Conservation (phyloP, 2,888 invertebrate species). For the Acheta domesticus region DNA sequence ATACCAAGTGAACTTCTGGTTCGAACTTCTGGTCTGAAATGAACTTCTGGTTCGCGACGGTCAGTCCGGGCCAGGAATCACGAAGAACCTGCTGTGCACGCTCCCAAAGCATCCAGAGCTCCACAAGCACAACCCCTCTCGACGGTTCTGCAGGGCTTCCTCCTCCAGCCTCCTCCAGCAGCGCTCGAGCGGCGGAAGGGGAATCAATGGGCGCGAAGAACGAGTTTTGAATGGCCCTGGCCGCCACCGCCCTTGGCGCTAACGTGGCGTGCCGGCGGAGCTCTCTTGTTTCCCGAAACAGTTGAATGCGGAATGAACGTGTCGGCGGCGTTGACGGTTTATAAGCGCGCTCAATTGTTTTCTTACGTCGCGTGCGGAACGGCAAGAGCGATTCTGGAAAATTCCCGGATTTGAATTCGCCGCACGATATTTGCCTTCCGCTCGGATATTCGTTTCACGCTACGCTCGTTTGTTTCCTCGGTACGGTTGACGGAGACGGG, state of each 20-base stretch:
- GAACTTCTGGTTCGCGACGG: too few species aligned
- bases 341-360: not conserved
- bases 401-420: not conserved
- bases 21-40: too few species aligned
- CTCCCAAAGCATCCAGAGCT: too few species aligned
- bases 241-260: not conserved
- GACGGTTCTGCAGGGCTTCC: too few species aligned
- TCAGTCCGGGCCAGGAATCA: too few species aligned
- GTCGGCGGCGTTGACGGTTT: conserved; percentile 7
- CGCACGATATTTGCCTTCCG: conserved; percentile 6
- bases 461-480: not conserved
- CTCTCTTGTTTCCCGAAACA: not conserved
- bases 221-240: not conserved
- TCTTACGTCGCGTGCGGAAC: not conserved
- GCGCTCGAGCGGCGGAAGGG: too few species aligned
- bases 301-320: not conserved
- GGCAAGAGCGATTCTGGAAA: not conserved
- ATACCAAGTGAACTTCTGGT: too few species aligned
- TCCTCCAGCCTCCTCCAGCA: too few species aligned
- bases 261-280: not conserved
- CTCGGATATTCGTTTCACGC: not conserved
- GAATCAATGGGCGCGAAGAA: not conserved
- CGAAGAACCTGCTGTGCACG: too few species aligned
- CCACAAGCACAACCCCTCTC: too few species aligned
- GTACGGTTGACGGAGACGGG: too few species aligned